A percentile compares a stretch with the other conserved stretches of the same genome.
phyloP scores from a whole-genome alignment of 2,888 invertebrate species.

The Ennomos erosarius region DNA sequence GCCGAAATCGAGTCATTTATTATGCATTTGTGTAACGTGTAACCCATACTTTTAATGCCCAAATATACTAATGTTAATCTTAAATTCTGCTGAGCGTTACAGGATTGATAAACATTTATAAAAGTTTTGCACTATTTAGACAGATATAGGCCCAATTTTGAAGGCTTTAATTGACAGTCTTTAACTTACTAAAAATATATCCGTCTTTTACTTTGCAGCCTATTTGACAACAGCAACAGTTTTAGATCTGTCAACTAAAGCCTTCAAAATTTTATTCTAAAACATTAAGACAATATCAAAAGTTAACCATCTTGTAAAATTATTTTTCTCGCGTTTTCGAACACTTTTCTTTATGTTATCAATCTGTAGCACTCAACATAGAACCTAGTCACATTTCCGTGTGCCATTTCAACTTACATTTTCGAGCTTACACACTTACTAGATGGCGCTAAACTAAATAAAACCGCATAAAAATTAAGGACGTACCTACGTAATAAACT shows the following conservation, averaged over 20 bases:
- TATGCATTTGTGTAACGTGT: constrained; percentile 61
- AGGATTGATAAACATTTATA: constrained; percentile 8
- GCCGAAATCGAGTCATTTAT: constrained; percentile 70
- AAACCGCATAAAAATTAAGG: constrained; percentile 14
- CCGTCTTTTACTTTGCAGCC: no score
- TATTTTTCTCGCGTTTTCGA: neutral
- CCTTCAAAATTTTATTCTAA: no score
- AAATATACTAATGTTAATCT: constrained; percentile 41
- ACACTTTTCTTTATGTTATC: constrained; percentile 8
- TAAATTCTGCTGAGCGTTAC: constrained; percentile 17
- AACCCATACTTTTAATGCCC: constrained; percentile 54
- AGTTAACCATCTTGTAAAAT: no score
- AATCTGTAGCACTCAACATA: constrained; percentile 14
- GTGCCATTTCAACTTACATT: constrained; percentile 58
- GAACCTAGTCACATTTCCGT: constrained; percentile 59
- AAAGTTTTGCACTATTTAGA: neutral
- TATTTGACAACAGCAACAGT: no score
- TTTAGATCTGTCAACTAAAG: no score
- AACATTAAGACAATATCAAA: no score
- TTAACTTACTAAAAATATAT: no score
- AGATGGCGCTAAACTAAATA: constrained; percentile 33
- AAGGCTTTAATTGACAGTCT: no score
- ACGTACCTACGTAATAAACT: constrained; percentile 1
- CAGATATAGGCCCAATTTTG: no score
- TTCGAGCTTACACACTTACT: constrained; percentile 25